Conservation (phyloP, 2,888 invertebrate genomes). For the Callyntrura sp. region DNA sequence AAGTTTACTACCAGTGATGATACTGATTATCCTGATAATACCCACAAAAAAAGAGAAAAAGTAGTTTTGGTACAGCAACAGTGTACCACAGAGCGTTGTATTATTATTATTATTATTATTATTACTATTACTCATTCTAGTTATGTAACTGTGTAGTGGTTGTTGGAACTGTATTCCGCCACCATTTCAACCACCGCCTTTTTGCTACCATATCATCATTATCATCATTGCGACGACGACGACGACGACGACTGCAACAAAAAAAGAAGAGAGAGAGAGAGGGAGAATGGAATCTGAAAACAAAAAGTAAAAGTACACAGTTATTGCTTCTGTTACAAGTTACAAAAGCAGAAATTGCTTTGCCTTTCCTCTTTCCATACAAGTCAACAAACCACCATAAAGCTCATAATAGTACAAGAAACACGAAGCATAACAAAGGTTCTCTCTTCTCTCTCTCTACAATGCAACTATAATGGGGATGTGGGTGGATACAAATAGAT, state of each 20-base stretch:
- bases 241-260: too few relatives aligned
- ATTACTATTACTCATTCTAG: too few relatives aligned
- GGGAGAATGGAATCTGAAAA: neutral
- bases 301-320: slow-evolving; percentile 23
- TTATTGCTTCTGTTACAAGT: slow-evolving; percentile 28
- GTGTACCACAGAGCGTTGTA: too few relatives aligned
- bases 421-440: slow-evolving; percentile 24
- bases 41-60: neutral
- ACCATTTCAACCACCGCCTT: too few relatives aligned
- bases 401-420: slow-evolving; percentile 35
- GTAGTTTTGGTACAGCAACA: slow-evolving; percentile 17
- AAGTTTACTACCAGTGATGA: neutral
- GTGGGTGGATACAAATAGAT: slow-evolving; percentile 3
- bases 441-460: too few relatives aligned
- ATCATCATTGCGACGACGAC: too few relatives aligned
- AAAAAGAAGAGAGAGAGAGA: neutral
- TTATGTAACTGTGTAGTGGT: too few relatives aligned
- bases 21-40: neutral
- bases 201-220: too few relatives aligned
- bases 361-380: slow-evolving; percentile 36
- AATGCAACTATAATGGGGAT: neutral
- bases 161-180: too few relatives aligned
- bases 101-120: too few relatives aligned
- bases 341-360: slow-evolving; percentile 43
- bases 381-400: slow-evolving; percentile 61